Percentiles rank a stretch among this genome's conserved stretches.
Conservation (phyloP, 1,140 invertebrate species). For the Drepana arcuata region DNA sequence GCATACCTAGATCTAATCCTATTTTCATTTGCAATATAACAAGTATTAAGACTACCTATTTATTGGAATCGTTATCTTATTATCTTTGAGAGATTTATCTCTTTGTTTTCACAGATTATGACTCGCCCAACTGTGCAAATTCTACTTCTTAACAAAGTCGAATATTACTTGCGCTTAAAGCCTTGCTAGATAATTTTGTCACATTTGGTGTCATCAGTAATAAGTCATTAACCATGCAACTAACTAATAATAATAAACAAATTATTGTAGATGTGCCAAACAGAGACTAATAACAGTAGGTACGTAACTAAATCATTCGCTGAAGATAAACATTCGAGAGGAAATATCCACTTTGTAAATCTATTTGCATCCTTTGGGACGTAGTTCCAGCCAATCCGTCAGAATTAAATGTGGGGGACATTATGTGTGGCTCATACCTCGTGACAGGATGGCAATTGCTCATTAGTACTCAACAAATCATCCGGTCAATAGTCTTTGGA, state of each 20-base stretch:
- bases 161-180: not conserved
- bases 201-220: not conserved
- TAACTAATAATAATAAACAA: too few relatives aligned
- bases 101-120: too few relatives aligned
- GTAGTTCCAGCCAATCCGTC: constrained; percentile 31
- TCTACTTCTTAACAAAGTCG: constrained; percentile 5
- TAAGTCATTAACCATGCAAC: not conserved
- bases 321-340: constrained; percentile 23
- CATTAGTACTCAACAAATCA: not conserved
- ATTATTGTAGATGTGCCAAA: too few relatives aligned
- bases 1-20: too few relatives aligned
- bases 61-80: too few relatives aligned
- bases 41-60: too few relatives aligned
- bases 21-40: too few relatives aligned
- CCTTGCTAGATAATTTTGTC: not conserved
- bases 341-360: constrained; percentile 47
- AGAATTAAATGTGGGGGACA: constrained; percentile 17
- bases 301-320: too few relatives aligned
- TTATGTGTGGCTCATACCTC: not conserved
- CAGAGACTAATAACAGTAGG: too few relatives aligned
- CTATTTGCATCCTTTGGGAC: constrained; percentile 46
- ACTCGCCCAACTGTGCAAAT: too few relatives aligned
- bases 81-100: too few relatives aligned
- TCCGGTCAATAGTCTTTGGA: too few relatives aligned
- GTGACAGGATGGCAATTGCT: not conserved